These are phyloP conservation scores for Oscheius sp. DNA, from an alignment of 2,888 invertebrate species.

Conservation along the genomic window DNA sequence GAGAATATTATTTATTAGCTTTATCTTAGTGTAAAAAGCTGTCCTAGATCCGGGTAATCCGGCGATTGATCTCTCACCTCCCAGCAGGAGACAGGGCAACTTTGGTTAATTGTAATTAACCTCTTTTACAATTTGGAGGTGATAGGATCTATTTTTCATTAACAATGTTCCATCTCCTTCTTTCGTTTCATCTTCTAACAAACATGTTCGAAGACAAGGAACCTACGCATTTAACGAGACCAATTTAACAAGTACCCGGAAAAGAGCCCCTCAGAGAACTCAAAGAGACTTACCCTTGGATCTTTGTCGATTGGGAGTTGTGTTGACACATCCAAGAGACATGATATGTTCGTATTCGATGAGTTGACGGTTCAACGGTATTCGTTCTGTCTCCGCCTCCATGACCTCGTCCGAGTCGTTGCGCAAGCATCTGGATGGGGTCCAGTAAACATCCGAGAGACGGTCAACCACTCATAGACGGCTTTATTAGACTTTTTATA, in stretches of 20 bases:
- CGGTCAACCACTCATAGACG: not conserved
- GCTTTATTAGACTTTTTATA: not conserved
- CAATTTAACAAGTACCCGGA: not conserved
- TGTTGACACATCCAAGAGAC: conserved; percentile 1
- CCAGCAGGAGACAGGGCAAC: not conserved
- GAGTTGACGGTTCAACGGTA: no score
- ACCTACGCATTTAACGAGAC: no score
- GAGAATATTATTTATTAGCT: not conserved
- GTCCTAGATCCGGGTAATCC: not conserved
- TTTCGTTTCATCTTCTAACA: not conserved
- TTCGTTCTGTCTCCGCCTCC: not conserved
- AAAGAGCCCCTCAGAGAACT: not conserved
- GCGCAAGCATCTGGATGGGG: conserved; percentile 8
- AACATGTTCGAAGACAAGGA: no score
- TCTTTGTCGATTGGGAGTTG: conserved; percentile 25
- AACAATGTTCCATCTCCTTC: not conserved
- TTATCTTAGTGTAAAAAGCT: not conserved
- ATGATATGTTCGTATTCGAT: no score
- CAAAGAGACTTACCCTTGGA: conserved; percentile 13
- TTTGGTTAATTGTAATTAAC: not conserved
- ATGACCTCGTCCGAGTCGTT: conserved; percentile 17
- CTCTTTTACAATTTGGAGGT: not conserved
- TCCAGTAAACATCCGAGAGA: conserved; percentile 10
- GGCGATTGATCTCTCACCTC: not conserved
- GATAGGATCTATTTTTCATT: not conserved